Conservation (phyloP, 2,797 vertebrate species). For the Sitta carolinensis region DNA sequence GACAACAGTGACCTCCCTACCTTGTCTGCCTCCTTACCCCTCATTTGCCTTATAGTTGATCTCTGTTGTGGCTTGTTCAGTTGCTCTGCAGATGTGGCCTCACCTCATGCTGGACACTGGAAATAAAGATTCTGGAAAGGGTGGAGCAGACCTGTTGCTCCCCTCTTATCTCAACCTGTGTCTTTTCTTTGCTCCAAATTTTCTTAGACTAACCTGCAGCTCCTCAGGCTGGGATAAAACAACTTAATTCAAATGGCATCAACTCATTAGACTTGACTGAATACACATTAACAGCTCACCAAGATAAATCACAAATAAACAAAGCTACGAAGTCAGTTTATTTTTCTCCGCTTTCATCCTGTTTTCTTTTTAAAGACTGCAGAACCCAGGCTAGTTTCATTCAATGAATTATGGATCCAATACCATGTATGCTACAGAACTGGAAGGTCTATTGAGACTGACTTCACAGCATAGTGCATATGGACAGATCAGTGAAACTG, state of each 20-base stretch:
- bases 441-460: neutral
- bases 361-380: neutral
- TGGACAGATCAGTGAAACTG: neutral
- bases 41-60: neutral
- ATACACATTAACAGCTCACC: neutral
- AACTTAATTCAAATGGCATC: neutral
- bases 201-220: neutral
- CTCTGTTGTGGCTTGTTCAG: neutral
- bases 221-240: conserved; percentile 14
- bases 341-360: neutral
- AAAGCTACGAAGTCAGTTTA: neutral
- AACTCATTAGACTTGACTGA: neutral
- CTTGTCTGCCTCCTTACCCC: neutral
- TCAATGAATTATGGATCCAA: neutral
- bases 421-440: neutral
- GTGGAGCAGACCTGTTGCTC: neutral
- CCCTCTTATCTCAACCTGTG: neutral
- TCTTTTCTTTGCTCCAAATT: conserved; percentile 35
- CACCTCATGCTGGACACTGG: neutral
- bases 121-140: neutral
- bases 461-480: neutral
- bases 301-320: conserved; percentile 2
- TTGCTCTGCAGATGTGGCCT: neutral
- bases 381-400: neutral
- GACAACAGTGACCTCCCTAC: neutral